Conservation (phyloP, 2,888 invertebrate genomes). For the Limenitis camilla region DNA sequence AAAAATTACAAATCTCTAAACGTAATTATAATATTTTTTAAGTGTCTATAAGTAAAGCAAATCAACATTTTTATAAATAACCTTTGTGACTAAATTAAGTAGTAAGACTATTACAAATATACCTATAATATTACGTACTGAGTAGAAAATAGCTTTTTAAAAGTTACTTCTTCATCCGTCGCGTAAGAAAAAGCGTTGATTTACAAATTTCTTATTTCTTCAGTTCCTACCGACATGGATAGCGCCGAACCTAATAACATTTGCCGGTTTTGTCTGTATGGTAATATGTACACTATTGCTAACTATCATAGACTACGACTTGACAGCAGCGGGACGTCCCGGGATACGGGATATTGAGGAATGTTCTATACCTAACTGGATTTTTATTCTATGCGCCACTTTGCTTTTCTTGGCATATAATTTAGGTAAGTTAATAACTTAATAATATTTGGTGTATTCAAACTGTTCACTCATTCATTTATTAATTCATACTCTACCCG, state of each 20-base stretch:
- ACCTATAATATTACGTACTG: no score
- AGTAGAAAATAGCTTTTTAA: no score
- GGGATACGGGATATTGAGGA: slow-evolving; percentile 27
- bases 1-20: no score
- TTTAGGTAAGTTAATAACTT: slow-evolving; percentile 79
- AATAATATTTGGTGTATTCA: neutral
- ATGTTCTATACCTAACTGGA: slow-evolving; percentile 83
- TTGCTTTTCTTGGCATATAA: slow-evolving; percentile 96
- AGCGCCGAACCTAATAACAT: slow-evolving; percentile 96
- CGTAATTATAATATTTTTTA: no score
- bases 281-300: slow-evolving; percentile 86
- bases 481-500: no score
- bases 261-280: slow-evolving; percentile 94
- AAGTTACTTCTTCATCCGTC: no score
- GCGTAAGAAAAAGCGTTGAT: no score
- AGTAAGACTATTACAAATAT: no score
- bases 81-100: no score
- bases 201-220: slow-evolving; percentile 15
- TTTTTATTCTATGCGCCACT: slow-evolving; percentile 86
- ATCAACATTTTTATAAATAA: no score
- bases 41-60: no score
- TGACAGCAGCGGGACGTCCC: slow-evolving; percentile 65
- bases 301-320: slow-evolving; percentile 87
- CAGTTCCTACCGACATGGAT: slow-evolving; percentile 94
- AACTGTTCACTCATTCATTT: no score